Evolutionary conservation across 2,113 vertebrate genomes (phyloP), one percentile per base, ranked within the genome.

Genomic region (Melanerpes formicivorus): DNA sequence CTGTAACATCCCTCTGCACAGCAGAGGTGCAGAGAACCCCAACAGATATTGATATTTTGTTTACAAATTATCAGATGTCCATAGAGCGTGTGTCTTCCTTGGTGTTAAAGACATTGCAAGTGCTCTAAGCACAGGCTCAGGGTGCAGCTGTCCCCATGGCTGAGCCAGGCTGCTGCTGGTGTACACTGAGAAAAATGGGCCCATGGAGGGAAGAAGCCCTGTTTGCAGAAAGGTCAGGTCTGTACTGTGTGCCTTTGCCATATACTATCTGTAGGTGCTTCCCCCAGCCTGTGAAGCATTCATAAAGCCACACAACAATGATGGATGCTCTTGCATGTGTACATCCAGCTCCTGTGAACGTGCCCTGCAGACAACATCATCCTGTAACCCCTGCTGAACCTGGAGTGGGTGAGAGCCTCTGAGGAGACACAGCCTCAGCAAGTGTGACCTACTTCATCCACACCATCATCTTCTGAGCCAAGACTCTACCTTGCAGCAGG

Each of bases 401-500:
- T 29, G 63, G 21, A 6, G 21, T 25, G 27, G 37, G 52, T 6
- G 26, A 58, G 22, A 55, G 52, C 26, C 40, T 7, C 9, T 8
- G 54, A 44, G 19, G 54, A 80, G 23, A 29, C 26, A 14, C 26
- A 32, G 67, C 15, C 72, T 44, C 16, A 19, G 58, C 50, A 86
- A 1, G 3, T 18, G 26, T 19, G n/a, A 58, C 44, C 65, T 48
- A 4, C 67, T 91, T 48, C 27, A 81, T 58, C 50, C 44, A 50
- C 16, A 13, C 26, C 14, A 2, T 11, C 6, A 14, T 25, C 40
- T 44, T 50, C 50, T 27, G 27, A 76, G 44, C 19, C 70, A 84
- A 63, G 65, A 73, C 55, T 80, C 70, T 90, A 97, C 96, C 96
- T 90, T 92, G 94, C 58, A 96, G 58, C 54, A 97, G 59, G 25